Base-by-base conservation (phyloP, 2,797 vertebrate species). In the Pangasius larnaudii region DNA sequence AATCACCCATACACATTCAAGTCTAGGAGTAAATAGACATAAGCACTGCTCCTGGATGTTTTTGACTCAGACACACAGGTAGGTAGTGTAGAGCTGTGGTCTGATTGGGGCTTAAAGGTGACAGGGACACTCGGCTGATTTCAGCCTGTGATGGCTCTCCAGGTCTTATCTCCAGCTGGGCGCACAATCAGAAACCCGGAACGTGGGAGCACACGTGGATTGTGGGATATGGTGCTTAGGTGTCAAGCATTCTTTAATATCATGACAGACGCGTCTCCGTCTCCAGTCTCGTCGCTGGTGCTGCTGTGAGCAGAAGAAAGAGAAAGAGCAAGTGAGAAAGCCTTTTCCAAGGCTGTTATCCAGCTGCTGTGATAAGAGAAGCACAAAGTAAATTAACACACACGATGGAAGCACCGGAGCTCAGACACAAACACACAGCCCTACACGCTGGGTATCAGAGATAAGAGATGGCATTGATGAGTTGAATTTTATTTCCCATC, bases 401-500 rank as follows among this genome's bases (percentile, higher is more conserved):
- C 92, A 87, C 84, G 88, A 53, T 36, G 46, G 63, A 84, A 84
- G 63, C 82, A 53, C n/a, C 33, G n/a, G 69, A 75, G 75, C 65
- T 79, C 84, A 42, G 75, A 78, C 82, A 61, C 86, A 77, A 82
- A 86, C 72, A 88, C 82, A 78, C 85, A 81, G 83, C 46, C 81
- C 56, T 80, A 86, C 65, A 86, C 67, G 51, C 86, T 93, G 93
- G 92, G 94, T 95, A 94, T 93, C 92, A 85, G 89, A 95, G 95
- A 95, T 95, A 95, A 96, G 94, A 94, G 89, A 92, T 95, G 95
- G 94, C 95, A 95, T 92, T 95, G 95, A 95, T 95, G 93, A 95
- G 95, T 95, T 93, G 92, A 94, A 95, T 95, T 95, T 95, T 95
- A 94, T 95, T 95, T 95, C 94, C 94, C 94, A 94, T 95, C 95